Base-by-base conservation (phyloP, 2,113 vertebrate species). In the Rhynchomys soricoides region DNA sequence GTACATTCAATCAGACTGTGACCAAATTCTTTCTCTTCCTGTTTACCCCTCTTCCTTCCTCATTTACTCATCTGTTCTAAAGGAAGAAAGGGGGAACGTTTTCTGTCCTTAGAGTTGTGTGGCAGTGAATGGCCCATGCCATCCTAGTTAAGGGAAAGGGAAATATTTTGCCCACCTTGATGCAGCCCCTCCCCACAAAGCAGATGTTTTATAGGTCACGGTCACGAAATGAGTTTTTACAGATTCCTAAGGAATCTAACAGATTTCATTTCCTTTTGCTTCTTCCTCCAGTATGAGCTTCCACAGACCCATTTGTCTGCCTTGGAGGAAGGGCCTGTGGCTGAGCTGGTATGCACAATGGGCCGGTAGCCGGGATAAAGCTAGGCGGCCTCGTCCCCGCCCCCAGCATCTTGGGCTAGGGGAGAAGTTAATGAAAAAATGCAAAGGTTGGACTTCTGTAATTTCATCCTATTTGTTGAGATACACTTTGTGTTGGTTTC, bases 361-460 rank as follows among this genome's bases (percentile, higher is more conserved):
- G 22, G 87, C 5, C 81, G 75, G 71, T 85, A 86, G 95, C 96
- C 93, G 95, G 97, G 91, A 87, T 89, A 70, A 97, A 96, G 19
- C 77, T 68, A 10, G 96, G 75, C 89, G 93, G 77, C 95, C 68
- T 59, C 90, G 93, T 37, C 95, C 31, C 64, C 0, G 10, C 79
- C 19, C 96, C 94, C n/a, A 96, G 21, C 15, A 73, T 94, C 91
- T 94, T 94, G 48, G 94, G 26, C 66, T 83, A 89, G 19, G 73
- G 81, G 81, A 78, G 95, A 92, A 97, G 92, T 96, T 97, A 97
- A 95, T 86, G 97, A 96, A 97, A 97, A 96, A 92, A 68, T 88
- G 94, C 50, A 85, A 96, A 97, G 96, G 91, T 96, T 97, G 83
- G 93, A 88, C 90, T 98, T 97, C 77, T 79, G 86, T 93, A 90